Evolutionary conservation across 2,797 vertebrate genomes (phyloP).

Genomic region (Iguana delicatissima): DNA sequence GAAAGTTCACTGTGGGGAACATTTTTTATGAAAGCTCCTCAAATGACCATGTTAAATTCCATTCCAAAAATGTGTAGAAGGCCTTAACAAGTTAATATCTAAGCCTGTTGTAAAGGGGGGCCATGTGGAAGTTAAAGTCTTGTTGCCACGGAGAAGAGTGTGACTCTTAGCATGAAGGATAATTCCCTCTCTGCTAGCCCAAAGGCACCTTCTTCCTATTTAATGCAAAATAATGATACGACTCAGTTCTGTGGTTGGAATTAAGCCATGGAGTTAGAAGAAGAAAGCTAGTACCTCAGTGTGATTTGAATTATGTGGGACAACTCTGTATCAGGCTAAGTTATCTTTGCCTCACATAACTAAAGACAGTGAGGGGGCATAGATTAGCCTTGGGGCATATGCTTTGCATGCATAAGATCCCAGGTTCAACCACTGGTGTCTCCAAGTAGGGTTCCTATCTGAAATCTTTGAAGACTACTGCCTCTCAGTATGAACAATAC

Average conservation of each 20-base stretch:
- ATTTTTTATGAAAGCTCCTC: background rate
- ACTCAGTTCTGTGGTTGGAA: background rate
- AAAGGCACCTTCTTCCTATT: background rate
- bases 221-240: background rate
- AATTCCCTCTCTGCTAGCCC: background rate
- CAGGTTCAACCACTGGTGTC: background rate
- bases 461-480: background rate
- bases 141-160: too few relatives aligned
- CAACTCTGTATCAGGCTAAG: background rate
- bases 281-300: background rate
- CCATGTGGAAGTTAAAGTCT: background rate
- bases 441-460: background rate
- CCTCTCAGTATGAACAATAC: background rate
- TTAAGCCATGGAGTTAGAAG: too few relatives aligned
- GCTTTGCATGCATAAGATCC: background rate
- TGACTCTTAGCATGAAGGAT: background rate
- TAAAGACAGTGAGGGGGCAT: background rate
- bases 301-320: background rate
- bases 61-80: background rate
- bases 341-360: background rate
- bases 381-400: background rate
- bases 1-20: background rate
- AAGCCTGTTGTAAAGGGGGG: background rate
- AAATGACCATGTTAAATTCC: background rate
- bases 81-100: background rate